Evolutionary conservation across 2,797 vertebrate genomes (phyloP).

Genomic region (Eupleurogrammus muticus): DNA sequence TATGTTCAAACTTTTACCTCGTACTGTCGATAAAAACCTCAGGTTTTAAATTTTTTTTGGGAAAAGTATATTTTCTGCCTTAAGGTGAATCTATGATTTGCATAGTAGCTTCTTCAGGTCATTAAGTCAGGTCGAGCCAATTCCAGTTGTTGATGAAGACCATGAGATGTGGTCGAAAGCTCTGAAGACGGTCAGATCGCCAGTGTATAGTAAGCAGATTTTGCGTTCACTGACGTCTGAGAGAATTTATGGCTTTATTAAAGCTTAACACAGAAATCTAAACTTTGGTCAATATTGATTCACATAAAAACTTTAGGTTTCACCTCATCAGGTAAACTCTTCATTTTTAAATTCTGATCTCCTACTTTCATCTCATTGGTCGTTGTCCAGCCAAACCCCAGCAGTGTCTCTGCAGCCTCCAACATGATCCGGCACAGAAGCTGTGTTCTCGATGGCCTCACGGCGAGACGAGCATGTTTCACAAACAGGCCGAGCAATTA

Average conservation of each 20-base stretch:
- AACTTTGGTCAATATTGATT: neutral
- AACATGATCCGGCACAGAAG: conserved; percentile 18
- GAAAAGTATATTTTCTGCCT: neutral
- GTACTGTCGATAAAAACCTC: neutral
- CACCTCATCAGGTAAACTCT: neutral
- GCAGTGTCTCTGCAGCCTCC: conserved; percentile 9
- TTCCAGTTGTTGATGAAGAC: neutral
- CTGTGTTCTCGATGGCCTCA: conserved; percentile 40
- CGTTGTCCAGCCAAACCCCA: conserved; percentile 4
- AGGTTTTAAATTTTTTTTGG: neutral
- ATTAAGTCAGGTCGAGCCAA: neutral
- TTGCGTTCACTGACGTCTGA: too few species aligned
- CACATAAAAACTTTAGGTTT: neutral
- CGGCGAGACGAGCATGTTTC: conserved; percentile 64
- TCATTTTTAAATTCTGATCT: neutral
- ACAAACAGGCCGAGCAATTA: conserved; percentile 81
- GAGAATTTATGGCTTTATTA: neutral
- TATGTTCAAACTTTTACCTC: too few species aligned
- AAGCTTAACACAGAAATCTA: neutral
- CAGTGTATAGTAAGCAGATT: neutral
- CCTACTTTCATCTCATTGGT: neutral
- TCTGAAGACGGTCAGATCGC: neutral
- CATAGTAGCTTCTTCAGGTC: neutral
- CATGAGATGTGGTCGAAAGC: neutral
- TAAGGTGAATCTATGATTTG: neutral